A percentile compares a stretch with the other conserved stretches of the same genome.
These are phyloP conservation scores for Venustoraphidia nigricollis DNA, from an alignment of 2,888 invertebrate genomes.

Conservation along the genomic window DNA sequence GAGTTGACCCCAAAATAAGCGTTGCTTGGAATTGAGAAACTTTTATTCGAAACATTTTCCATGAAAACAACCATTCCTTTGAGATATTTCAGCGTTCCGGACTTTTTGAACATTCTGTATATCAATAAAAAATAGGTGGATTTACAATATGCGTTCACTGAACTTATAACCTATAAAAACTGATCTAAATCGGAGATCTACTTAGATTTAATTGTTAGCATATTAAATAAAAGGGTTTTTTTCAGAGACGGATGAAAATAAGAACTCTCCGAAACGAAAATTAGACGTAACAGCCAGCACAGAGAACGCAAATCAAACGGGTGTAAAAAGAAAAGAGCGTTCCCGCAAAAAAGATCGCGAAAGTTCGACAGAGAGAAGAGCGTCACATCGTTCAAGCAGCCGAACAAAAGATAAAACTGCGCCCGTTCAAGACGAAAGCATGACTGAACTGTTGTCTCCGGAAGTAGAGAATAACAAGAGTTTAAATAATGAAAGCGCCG, in stretches of 20 bases:
- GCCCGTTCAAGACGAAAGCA: slow-evolving; percentile 10
- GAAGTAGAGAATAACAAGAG: slow-evolving; percentile 22
- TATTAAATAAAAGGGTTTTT: too few species aligned
- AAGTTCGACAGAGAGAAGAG: slow-evolving; percentile 2
- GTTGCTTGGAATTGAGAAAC: too few species aligned
- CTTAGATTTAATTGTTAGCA: too few species aligned
- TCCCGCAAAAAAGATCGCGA: slow-evolving; percentile 20
- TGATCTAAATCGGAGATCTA: too few species aligned
- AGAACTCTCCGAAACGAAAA: slow-evolving; percentile 53
- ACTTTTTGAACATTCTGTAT: too few species aligned
- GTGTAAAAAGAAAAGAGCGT: slow-evolving; percentile 46
- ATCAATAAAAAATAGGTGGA: too few species aligned
- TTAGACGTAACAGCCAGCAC: slow-evolving; percentile 60
- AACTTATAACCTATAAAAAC: too few species aligned
- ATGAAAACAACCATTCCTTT: too few species aligned
- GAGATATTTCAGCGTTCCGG: too few species aligned
- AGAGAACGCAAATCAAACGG: slow-evolving; percentile 35
- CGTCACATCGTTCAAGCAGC: slow-evolving; percentile 12
- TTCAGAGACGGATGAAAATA: slow-evolving; percentile 17
- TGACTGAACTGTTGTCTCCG: slow-evolving; percentile 15
- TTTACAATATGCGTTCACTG: too few species aligned
- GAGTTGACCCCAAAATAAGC: too few species aligned
- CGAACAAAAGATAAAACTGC: slow-evolving; percentile 12
- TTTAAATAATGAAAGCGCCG: slow-evolving; percentile 18
- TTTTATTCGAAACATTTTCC: too few species aligned